A percentile compares a stretch with the other conserved stretches of the same genome.
Evolutionary conservation across 2,113 vertebrate species (phyloP).

Genomic region (Xiphorhynchus elegans): DNA sequence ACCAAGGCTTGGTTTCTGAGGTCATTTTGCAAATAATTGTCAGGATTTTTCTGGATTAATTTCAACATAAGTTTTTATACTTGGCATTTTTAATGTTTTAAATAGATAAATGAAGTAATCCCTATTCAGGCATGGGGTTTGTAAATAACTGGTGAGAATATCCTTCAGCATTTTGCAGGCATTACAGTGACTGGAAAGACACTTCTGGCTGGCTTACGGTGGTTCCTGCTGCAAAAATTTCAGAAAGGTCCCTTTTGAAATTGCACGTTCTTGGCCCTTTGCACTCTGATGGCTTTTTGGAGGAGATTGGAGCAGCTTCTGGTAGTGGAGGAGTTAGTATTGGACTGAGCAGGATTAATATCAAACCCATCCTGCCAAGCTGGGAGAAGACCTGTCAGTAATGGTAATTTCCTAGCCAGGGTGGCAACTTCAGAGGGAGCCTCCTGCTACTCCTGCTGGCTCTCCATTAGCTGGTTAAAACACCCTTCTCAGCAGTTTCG

Average conservation of each 20-base stretch:
- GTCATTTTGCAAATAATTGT: background rate
- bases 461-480: background rate
- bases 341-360: background rate
- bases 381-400: background rate
- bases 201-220: background rate
- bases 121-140: background rate
- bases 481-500: background rate
- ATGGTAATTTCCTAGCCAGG: background rate
- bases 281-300: background rate
- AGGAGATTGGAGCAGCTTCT: background rate
- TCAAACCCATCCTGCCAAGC: background rate
- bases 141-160: background rate
- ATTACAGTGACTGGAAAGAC: background rate
- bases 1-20: background rate
- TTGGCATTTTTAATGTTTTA: background rate
- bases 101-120: background rate
- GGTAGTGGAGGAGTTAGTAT: background rate
- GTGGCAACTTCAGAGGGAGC: background rate
- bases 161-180: background rate
- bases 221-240: background rate
- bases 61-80: background rate
- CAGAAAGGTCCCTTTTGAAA: background rate
- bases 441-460: background rate
- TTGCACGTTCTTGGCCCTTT: background rate
- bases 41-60: background rate